Conservation (phyloP, 2,797 vertebrate species). For the Brachyrhaphis roseni region DNA sequence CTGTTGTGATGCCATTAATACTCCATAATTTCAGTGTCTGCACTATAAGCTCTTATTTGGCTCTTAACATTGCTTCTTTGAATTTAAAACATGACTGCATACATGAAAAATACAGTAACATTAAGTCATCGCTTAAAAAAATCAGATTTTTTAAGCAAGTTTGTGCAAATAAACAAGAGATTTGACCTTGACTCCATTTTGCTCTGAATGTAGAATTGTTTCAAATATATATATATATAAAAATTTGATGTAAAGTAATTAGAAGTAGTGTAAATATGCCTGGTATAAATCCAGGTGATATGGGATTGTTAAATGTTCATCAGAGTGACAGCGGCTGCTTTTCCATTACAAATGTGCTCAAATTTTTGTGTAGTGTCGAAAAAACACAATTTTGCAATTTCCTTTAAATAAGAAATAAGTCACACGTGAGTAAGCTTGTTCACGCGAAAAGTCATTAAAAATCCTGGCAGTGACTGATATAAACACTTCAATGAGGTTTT, state of each 20-base stretch:
- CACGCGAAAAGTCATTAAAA: no score
- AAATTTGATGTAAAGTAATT: not conserved
- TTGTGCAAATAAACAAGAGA: not conserved
- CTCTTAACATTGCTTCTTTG: not conserved
- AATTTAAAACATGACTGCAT: not conserved
- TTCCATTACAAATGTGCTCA: no score
- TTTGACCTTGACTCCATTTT: not conserved
- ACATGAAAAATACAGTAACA: not conserved
- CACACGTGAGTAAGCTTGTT: no score
- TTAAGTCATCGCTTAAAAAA: not conserved
- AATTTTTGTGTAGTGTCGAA: no score
- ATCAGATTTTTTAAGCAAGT: fast-evolving
- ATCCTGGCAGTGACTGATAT: no score
- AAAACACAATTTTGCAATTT: no score
- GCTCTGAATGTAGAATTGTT: not conserved
- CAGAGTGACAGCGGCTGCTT: not conserved
- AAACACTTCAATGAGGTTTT: no score
- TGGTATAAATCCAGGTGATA: not conserved
- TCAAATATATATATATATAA: not conserved
- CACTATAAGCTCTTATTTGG: not conserved
- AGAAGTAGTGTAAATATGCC: not conserved
- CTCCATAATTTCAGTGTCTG: not conserved
- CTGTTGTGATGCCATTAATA: not conserved
- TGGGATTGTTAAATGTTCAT: not conserved
- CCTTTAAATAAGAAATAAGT: no score